Evolutionary conservation across 2,797 vertebrate species (phyloP).

Genomic region (Fistularia commersonii): DNA sequence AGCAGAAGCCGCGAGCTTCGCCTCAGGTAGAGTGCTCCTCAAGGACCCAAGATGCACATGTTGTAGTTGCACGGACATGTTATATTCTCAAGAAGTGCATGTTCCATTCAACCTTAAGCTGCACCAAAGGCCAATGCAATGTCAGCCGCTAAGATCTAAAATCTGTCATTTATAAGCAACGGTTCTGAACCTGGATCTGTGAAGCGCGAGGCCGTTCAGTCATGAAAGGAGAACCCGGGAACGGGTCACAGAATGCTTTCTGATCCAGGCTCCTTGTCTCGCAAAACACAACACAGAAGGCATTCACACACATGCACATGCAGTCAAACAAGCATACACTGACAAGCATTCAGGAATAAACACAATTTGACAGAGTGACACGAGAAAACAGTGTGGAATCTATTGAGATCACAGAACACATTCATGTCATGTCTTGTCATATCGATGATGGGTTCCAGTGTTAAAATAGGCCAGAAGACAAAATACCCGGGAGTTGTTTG

Average conservation of each 20-base stretch:
- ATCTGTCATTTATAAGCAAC: conserved; percentile 43
- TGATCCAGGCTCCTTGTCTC: conserved; percentile 18
- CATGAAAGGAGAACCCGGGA: conserved; percentile 36
- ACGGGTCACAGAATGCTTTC: conserved; percentile 12
- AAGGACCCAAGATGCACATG: conserved; percentile 38
- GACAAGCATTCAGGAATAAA: conserved; percentile 5
- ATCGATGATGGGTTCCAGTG: neutral
- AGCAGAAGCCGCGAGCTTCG: conserved; percentile 36
- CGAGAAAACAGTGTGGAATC: too few species aligned
- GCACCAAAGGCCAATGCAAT: conserved; percentile 19
- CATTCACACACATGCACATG: neutral
- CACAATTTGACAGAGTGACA: neutral
- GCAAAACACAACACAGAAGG: conserved; percentile 3
- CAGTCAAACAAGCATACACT: conserved; percentile 10
- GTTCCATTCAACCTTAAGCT: conserved; percentile 40
- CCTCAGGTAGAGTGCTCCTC: conserved; percentile 37
- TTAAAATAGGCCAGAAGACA: too few species aligned
- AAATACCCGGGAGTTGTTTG: too few species aligned
- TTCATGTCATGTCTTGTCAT: neutral
- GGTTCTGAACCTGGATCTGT: conserved; percentile 39
- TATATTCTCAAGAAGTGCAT: conserved; percentile 24
- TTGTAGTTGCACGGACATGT: conserved; percentile 32
- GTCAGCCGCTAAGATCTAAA: conserved; percentile 33
- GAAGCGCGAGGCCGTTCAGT: conserved; percentile 46
- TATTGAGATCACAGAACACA: too few species aligned